phyloP scores from a whole-genome alignment of 1,140 invertebrate genomes.

The Oedothorax gibbosus region DNA sequence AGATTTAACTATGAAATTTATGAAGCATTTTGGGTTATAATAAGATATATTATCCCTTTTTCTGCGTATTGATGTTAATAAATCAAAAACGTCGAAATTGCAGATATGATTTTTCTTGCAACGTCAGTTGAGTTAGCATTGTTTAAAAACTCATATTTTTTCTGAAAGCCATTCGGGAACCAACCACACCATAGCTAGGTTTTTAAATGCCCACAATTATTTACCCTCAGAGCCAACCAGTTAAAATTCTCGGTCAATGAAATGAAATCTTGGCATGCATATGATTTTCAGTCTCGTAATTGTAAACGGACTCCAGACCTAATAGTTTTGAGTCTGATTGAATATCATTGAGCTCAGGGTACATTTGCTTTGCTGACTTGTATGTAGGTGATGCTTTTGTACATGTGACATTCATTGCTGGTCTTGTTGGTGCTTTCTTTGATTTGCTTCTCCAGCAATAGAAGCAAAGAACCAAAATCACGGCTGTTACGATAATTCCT shows the following conservation, averaged over 20 bases:
- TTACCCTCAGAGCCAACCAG: no score
- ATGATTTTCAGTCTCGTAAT: constrained; percentile 27
- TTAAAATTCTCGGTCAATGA: background rate
- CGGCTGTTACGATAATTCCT: background rate
- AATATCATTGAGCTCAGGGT: constrained; percentile 8
- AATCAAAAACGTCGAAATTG: no score
- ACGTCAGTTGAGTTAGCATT: no score
- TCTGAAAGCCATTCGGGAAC: no score
- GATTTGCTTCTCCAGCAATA: background rate
- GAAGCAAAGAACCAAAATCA: background rate
- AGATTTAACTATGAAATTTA: no score
- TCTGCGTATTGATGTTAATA: no score
- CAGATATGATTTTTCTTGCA: no score
- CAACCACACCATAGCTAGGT: no score
- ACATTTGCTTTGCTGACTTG: background rate
- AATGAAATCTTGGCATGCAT: background rate
- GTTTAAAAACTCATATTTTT: no score
- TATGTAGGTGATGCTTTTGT: background rate
- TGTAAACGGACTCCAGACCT: background rate
- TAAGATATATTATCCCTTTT: no score
- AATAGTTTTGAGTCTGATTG: constrained; percentile 30
- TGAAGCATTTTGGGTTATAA: no score
- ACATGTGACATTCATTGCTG: background rate
- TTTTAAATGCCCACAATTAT: no score
- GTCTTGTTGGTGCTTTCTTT: background rate